Base-by-base conservation (phyloP, 2,888 invertebrate species). In the Oligia strigilis region DNA sequence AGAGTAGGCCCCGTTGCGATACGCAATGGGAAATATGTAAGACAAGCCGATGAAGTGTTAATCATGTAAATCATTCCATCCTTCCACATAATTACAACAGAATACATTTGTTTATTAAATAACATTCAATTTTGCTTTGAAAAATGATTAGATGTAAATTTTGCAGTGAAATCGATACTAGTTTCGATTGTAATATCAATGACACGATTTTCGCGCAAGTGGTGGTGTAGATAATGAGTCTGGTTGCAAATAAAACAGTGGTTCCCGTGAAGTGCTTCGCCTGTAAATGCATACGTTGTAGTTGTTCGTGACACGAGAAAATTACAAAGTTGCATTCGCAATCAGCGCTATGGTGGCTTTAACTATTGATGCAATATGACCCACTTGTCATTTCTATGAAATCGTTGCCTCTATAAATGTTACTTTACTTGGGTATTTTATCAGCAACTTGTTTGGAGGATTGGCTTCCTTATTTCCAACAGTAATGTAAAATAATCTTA, bases 351-450 rank as follows among this genome's bases (percentile, higher is more conserved):
- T 95, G 94, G 94, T 94, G 94, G 94, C 93, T 94, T 88, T 92
- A 93, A 88, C 92, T 93, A 94, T 95, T 95, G 94, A 95, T 94
- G 95, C 95, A 96, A 96, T 93, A 92, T 93, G 95, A 95, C 96
- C 95, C 92, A 95, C 92, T 94, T 96, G 91, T 92, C 92, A 92
- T 93, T 94, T 94, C 94, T 91, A 93, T 94, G 94, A 94, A 95
- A 92, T 91, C 88, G 89, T 90, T 90, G 91, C 90, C 90, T 88
- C 77, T 79, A 78, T 86, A 88, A 89, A 83, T 73, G 60, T 76
- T 80, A 83, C 73, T 85, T 76, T 80, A 83, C 73, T 85, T 8
- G 76, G 70, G 58, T 81, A 80, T 78, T 84, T 88, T 87, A 85
- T 72, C 78, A 72, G 46, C 60, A 79, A 84, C 67, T 79, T 64